These are phyloP conservation scores for Hiodon tergisus DNA, from an alignment of 2,113 vertebrate species.

Conservation along the genomic window DNA sequence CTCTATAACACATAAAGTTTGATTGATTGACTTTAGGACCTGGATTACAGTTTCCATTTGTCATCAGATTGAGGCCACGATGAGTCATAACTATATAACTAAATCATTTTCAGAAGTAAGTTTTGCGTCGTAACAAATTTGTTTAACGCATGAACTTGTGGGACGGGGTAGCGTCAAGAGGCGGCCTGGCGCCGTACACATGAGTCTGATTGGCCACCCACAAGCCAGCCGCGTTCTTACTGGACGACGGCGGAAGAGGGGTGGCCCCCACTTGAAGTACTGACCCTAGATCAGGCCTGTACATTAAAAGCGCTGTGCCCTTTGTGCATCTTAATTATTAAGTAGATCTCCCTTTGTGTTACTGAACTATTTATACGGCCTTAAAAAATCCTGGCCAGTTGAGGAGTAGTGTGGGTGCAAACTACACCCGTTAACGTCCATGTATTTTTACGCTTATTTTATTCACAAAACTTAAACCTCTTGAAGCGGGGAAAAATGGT, in stretches of 20 bases:
- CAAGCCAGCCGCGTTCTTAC: not conserved
- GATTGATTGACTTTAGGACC: too few species aligned
- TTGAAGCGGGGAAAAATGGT: constrained; percentile 4
- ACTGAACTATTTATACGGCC: constrained; percentile 23
- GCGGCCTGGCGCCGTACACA: not conserved
- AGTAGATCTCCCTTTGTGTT: constrained; percentile 23
- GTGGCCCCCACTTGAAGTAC: not conserved
- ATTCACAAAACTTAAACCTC: constrained; percentile 20
- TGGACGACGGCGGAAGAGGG: not conserved
- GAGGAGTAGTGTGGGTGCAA: not conserved
- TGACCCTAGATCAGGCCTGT: constrained; percentile 18
- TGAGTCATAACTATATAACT: too few species aligned
- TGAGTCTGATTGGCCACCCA: not conserved
- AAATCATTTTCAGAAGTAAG: too few species aligned
- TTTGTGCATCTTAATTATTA: constrained; percentile 25
- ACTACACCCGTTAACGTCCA: not conserved
- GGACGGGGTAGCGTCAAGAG: too few species aligned
- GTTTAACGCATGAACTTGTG: too few species aligned
- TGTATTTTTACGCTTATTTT: constrained; percentile 9
- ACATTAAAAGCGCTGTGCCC: constrained; percentile 9
- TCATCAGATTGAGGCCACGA: too few species aligned
- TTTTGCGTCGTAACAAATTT: too few species aligned
- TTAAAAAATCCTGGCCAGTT: constrained; percentile 13
- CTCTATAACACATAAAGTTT: too few species aligned
- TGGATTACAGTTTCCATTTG: too few species aligned